Conservation (phyloP, 2,113 vertebrate genomes). For the Chunga burmeisteri region DNA sequence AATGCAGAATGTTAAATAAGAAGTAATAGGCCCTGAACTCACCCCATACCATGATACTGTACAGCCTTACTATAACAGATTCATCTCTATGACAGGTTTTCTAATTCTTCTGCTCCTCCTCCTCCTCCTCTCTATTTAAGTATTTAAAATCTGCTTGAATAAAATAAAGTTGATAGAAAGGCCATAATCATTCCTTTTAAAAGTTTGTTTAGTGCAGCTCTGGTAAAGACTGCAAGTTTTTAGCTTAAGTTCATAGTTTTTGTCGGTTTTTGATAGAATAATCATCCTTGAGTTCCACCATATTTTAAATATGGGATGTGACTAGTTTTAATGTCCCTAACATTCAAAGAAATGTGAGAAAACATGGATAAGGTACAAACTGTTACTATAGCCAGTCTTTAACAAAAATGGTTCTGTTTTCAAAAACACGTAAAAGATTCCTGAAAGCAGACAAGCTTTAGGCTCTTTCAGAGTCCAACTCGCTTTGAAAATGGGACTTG, state of each 20-base stretch:
- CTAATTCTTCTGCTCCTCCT: neutral
- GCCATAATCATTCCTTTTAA: neutral
- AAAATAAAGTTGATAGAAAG: neutral
- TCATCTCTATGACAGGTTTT: neutral
- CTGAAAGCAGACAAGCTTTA: neutral
- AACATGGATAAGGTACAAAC: neutral
- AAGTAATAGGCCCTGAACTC: neutral
- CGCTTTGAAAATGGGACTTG: neutral
- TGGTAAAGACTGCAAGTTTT: neutral
- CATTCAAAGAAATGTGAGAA: neutral
- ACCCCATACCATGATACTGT: neutral
- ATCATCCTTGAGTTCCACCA: neutral
- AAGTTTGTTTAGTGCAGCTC: neutral
- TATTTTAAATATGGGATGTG: neutral
- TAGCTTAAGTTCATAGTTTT: neutral
- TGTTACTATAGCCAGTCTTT: neutral
- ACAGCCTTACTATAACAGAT: neutral
- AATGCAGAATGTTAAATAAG: neutral
- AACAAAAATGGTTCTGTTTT: neutral
- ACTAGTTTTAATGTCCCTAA: neutral
- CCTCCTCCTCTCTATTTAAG: neutral
- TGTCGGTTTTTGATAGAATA: neutral
- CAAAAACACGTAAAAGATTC: neutral
- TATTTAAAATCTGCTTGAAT: neutral
- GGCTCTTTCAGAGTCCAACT: neutral